A percentile compares a stretch with the other conserved stretches of the same genome.
These are phyloP conservation scores for Brachionus sp. DNA, from an alignment of 1,140 invertebrate species.

Conservation along the genomic window DNA sequence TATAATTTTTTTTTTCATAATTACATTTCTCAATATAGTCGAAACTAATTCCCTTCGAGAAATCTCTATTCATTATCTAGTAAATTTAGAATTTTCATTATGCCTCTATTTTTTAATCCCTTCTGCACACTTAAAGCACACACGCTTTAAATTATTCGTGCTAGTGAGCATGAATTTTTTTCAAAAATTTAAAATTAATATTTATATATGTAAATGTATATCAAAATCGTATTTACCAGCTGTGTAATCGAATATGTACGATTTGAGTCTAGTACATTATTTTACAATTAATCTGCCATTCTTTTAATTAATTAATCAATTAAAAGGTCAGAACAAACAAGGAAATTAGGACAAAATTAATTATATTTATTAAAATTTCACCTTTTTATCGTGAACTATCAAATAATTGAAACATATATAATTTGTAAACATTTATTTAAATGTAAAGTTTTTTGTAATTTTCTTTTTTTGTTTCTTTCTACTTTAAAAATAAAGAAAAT, in stretches of 20 bases:
- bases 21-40: neutral
- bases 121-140: neutral
- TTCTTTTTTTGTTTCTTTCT: no score
- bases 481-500: no score
- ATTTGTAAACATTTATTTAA: no score
- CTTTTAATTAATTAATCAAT: neutral
- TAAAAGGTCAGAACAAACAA: no score
- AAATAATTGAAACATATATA: no score
- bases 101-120: neutral
- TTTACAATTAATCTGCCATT: neutral
- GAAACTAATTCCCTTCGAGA: constrained; percentile 1
- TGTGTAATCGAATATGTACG: neutral
- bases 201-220: neutral
- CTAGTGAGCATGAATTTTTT: neutral
- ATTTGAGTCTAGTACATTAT: neutral
- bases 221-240: neutral
- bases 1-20: neutral
- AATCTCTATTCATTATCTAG: constrained; percentile 3
- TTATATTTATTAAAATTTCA: no score
- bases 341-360: no score
- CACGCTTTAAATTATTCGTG: neutral
- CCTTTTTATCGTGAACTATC: no score
- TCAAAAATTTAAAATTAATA: neutral
- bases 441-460: no score
- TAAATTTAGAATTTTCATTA: neutral